Percentiles rank a stretch among this genome's conserved stretches.
phyloP scores from a whole-genome alignment of 2,113 vertebrate species.

The Phoxinus phoxinus region DNA sequence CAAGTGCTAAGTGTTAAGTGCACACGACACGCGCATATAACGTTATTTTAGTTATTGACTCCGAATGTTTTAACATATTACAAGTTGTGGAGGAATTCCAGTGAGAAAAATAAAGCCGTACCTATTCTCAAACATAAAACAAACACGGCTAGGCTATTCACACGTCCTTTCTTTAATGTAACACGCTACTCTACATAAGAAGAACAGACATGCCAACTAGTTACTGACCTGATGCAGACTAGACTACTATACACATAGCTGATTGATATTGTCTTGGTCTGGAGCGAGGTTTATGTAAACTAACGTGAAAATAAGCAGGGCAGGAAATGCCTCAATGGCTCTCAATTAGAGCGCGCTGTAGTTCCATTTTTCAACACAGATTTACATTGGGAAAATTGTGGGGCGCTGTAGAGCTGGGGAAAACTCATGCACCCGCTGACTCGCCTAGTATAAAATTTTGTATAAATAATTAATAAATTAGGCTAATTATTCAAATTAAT shows the following conservation, averaged over 20 bases:
- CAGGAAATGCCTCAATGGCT: neutral
- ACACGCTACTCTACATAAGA: neutral
- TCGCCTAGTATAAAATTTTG: neutral
- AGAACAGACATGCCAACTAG: neutral
- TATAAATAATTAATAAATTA: no score
- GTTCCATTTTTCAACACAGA: neutral
- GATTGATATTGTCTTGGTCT: neutral
- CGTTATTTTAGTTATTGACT: neutral
- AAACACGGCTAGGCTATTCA: neutral
- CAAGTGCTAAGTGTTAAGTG: neutral
- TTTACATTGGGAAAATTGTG: neutral
- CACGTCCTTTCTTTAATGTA: neutral
- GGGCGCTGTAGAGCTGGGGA: neutral
- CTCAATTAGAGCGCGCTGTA: neutral
- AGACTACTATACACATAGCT: neutral
- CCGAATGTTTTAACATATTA: neutral
- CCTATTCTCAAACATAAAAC: neutral
- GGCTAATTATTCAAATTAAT: neutral
- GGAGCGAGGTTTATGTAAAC: neutral
- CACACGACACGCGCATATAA: neutral
- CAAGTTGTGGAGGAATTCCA: neutral
- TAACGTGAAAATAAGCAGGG: neutral
- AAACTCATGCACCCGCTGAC: neutral
- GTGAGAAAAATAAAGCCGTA: neutral
- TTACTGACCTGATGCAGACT: neutral